Conservation (phyloP, 64 coral and sea anemone species). For the Dendronephthya gigantea region DNA sequence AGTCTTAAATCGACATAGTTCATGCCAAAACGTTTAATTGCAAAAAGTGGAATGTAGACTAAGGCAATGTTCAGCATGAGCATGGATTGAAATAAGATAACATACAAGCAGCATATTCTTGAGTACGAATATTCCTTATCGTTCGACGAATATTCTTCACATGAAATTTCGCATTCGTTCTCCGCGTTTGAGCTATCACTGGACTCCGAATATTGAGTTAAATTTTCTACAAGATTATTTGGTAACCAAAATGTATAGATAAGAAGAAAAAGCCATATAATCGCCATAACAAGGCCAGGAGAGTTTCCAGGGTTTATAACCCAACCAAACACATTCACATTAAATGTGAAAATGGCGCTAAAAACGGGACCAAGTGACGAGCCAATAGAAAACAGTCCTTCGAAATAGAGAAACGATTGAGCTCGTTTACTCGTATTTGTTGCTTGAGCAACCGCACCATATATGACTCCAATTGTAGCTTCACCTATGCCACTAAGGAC, state of each 20-base stretch:
- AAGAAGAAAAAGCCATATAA: background rate
- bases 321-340: background rate
- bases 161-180: background rate
- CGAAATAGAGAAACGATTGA: background rate
- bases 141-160: background rate
- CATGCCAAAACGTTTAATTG: background rate
- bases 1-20: background rate
- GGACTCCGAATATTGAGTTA: background rate
- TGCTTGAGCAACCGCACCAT: background rate
- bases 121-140: background rate
- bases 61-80: background rate
- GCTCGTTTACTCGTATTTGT: background rate
- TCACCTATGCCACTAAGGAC: background rate
- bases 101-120: background rate
- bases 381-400: background rate
- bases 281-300: background rate
- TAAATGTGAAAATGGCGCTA: background rate
- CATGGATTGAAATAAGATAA: background rate
- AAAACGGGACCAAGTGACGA: background rate
- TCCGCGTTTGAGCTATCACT: background rate
- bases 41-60: background rate
- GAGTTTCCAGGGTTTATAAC: too few relatives aligned
- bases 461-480: background rate
- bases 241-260: background rate
- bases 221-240: background rate